phyloP scores from a whole-genome alignment of 1,140 invertebrate genomes.

The Cecropterus lyciades region DNA sequence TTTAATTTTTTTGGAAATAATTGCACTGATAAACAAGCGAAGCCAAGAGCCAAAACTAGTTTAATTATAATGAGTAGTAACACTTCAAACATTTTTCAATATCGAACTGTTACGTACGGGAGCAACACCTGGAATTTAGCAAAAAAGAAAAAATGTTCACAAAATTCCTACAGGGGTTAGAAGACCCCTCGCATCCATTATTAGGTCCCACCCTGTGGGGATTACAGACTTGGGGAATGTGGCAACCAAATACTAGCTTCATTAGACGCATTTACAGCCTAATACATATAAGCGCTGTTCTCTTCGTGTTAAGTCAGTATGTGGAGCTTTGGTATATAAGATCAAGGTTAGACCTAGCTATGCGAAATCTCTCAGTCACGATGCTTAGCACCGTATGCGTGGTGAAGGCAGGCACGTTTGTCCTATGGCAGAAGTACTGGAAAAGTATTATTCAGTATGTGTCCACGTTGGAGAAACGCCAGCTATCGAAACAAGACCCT shows the following conservation, averaged over 20 bases:
- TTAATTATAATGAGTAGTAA: no score
- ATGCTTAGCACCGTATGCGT: constrained; percentile 69
- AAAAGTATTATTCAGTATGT: constrained; percentile 56
- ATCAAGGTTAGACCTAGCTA: constrained; percentile 52
- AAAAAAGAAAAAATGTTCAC: no score
- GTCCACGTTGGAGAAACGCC: constrained; percentile 53
- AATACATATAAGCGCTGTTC: constrained; percentile 53
- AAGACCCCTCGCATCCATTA: constrained; percentile 55
- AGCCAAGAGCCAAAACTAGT: no score
- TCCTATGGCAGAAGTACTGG: constrained; percentile 64
- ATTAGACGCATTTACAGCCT: constrained; percentile 43
- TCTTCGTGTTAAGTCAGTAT: constrained; percentile 67
- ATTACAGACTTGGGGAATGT: constrained; percentile 62
- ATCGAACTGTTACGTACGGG: no score
- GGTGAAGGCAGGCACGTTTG: constrained; percentile 63
- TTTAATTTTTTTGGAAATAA: no score
- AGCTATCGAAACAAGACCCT: constrained; percentile 47
- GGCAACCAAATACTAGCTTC: constrained; percentile 48
- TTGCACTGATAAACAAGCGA: no score
- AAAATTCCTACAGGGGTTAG: no score
- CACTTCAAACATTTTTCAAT: no score
- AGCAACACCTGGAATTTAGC: no score
- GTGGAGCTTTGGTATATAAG: constrained; percentile 66
- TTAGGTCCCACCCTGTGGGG: constrained; percentile 62
- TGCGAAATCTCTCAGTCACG: constrained; percentile 64